These are phyloP conservation scores for Vimba vimba DNA, from an alignment of 2,113 vertebrate genomes.

Conservation along the genomic window DNA sequence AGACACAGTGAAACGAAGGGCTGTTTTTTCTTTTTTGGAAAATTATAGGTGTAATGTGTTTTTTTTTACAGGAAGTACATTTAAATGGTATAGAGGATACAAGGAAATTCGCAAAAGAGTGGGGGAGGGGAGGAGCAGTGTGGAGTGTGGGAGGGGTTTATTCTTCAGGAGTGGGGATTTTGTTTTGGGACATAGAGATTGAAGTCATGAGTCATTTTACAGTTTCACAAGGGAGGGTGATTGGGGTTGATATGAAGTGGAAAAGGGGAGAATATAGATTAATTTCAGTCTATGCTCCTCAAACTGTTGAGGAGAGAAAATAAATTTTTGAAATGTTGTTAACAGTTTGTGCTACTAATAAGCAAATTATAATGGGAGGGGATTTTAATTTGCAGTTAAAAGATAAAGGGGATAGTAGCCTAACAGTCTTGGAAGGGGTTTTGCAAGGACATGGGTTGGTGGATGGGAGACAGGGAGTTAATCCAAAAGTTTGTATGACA, in stretches of 20 bases:
- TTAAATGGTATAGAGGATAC: neutral
- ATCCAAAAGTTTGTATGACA: neutral
- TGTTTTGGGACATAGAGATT: neutral
- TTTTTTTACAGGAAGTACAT: conserved; percentile 1
- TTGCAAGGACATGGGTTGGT: neutral
- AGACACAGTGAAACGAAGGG: neutral
- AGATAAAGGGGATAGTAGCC: neutral
- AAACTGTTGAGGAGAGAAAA: neutral
- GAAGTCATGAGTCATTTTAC: neutral
- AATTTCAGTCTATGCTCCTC: neutral
- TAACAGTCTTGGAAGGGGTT: neutral
- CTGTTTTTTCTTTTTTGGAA: neutral
- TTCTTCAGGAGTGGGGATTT: conserved; percentile 13
- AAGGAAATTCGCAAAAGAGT: neutral
- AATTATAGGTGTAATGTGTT: neutral
- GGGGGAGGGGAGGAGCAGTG: neutral
- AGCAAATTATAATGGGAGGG: no score
- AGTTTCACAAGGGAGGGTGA: neutral
- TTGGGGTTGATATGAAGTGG: neutral
- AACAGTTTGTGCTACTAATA: no score
- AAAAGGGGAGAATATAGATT: neutral
- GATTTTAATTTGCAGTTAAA: neutral
- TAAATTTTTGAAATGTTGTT: neutral
- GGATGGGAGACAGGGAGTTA: neutral
- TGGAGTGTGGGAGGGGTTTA: conserved; percentile 7